Conservation (phyloP, 2,113 vertebrate species). For the Rhagologus leucostigma region DNA sequence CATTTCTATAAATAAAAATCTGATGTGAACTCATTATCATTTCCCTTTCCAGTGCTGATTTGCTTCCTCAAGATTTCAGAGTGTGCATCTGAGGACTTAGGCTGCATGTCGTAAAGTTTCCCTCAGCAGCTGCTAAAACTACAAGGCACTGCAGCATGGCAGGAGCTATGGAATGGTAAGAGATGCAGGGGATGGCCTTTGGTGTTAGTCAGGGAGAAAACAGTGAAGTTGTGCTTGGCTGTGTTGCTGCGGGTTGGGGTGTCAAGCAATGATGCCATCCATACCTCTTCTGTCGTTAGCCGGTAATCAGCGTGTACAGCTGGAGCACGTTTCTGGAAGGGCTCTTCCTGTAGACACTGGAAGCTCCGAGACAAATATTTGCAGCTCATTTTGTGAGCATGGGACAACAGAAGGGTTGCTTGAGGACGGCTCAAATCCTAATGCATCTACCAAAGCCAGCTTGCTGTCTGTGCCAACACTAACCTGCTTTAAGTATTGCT, state of each 20-base stretch:
- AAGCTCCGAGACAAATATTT: background rate
- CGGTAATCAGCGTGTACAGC: background rate
- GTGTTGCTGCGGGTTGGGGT: background rate
- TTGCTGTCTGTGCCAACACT: background rate
- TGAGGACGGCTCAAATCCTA: background rate
- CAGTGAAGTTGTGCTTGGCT: background rate
- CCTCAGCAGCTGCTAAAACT: background rate
- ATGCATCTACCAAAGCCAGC: background rate
- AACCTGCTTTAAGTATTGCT: background rate
- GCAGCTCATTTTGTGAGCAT: background rate
- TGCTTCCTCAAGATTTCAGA: conserved; percentile 10
- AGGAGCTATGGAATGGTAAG: background rate
- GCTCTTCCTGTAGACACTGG: background rate
- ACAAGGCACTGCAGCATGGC: background rate
- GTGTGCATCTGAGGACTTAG: background rate
- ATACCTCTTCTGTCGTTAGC: background rate
- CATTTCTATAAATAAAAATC: background rate
- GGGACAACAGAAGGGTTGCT: background rate
- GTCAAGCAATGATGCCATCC: background rate
- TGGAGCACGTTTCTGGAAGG: background rate
- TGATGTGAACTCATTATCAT: background rate
- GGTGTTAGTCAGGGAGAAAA: background rate
- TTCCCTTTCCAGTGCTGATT: background rate
- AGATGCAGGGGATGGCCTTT: background rate
- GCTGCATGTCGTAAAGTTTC: background rate